Base-by-base conservation (phyloP, 2,113 vertebrate genomes). In the Mobula hypostoma region DNA sequence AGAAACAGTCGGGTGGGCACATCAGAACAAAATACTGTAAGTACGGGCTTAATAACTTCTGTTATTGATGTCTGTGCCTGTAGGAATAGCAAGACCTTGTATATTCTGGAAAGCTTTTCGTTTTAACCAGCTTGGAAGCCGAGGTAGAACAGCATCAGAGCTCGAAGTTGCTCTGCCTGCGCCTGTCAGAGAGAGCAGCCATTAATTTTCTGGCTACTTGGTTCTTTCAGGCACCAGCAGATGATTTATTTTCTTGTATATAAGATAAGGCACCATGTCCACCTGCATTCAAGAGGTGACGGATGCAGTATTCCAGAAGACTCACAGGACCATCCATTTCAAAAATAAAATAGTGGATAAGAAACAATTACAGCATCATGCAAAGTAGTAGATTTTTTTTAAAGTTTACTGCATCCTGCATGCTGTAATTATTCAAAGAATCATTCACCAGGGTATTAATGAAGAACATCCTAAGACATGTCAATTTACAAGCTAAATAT, bases 121-220 rank as follows among this genome's bases (percentile, higher is more conserved):
- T 88, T 63, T 48, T n/a, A 63, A 90, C 29, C 11, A 66, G 63
- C n/a, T 90, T 90, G n/a, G 61, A 66, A 90, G n/a, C 29, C 21
- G 29, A 90, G 12, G 5, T 17, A 66, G 63, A 90, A 61, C 61
- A 90, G 63, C 85, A 90, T 66, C 85, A 66, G 85, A 17, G 36
- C 85, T 66, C 61, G 32, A 68, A 68, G 32, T 32, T 90, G 29
- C 14, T 66, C 85, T 90, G 85, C 61, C 85, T 66, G 85, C n/a
- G 85, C 61, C 85, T 90, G 85, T 90, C 85, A 90, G 36, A 74
- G 68, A 74, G 91, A 56, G 32, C 40, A 74, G 19, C 63, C 91
- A 93, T 93, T 93, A 93, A 72, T 93, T 74, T 74, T 93, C 91
- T 93, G 91, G 66, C 91, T 29, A 93, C 70, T 93, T 93, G 91